Conservation (phyloP, 2,113 vertebrate genomes). For the Callaeas wilsoni region DNA sequence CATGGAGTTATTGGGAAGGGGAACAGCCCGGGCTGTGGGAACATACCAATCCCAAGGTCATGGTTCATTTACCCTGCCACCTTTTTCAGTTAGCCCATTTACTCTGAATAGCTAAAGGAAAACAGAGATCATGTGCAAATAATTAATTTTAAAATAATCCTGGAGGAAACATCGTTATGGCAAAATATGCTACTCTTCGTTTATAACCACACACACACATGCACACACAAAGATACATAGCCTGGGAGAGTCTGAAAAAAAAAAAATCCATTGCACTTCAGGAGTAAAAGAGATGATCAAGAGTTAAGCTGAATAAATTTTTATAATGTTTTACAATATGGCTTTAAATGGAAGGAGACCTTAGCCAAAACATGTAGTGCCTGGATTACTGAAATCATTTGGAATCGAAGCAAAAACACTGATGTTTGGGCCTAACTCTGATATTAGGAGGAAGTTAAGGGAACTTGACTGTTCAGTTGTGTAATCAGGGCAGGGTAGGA, state of each 20-base stretch:
- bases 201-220: neutral
- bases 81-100: neutral
- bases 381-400: neutral
- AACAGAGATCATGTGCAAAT: neutral
- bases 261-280: neutral
- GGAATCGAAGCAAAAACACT: neutral
- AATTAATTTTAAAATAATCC: neutral
- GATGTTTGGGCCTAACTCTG: neutral
- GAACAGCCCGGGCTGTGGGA: neutral
- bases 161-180: neutral
- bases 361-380: neutral
- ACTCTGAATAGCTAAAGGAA: neutral
- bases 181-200: neutral
- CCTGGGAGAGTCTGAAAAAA: neutral
- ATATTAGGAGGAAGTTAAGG: neutral
- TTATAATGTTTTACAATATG: neutral
- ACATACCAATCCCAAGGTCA: neutral
- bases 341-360: neutral
- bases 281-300: neutral
- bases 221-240: neutral
- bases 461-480: neutral
- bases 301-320: neutral
- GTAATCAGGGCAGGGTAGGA: neutral
- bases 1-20: neutral
- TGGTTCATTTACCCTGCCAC: neutral